Conservation (phyloP, 2,113 vertebrate genomes). For the Lepus timidus region DNA sequence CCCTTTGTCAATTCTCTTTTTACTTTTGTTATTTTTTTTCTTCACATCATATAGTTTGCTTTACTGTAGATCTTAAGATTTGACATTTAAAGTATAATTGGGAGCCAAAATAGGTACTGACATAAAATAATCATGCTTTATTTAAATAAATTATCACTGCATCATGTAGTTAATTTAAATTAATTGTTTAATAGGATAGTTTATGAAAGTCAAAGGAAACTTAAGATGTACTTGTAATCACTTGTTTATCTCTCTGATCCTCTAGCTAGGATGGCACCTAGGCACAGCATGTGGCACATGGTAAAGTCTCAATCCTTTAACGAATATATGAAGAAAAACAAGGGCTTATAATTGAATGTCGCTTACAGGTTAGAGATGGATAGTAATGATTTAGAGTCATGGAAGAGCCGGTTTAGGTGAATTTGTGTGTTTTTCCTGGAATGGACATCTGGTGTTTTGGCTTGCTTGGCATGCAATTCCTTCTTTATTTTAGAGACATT, state of each 20-base stretch:
- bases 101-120: neutral
- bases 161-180: conserved; percentile 7
- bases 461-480: neutral
- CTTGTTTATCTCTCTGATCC: neutral
- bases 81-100: neutral
- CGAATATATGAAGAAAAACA: neutral
- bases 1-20: neutral
- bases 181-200: neutral
- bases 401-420: neutral
- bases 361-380: neutral
- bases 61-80: neutral
- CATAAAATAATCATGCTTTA: neutral
- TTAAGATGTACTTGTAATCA: neutral
- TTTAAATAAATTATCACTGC: conserved; percentile 26
- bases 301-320: neutral
- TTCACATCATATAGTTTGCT: neutral
- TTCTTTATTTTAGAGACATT: conserved; percentile 10
- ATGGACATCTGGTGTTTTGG: neutral
- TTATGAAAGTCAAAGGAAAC: neutral
- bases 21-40: conserved; percentile 21
- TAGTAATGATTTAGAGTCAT: neutral
- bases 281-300: neutral
- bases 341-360: neutral
- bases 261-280: neutral
- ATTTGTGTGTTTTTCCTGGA: neutral